phyloP scores from a whole-genome alignment of 2,888 invertebrate species.

The Dynastes tityus region DNA sequence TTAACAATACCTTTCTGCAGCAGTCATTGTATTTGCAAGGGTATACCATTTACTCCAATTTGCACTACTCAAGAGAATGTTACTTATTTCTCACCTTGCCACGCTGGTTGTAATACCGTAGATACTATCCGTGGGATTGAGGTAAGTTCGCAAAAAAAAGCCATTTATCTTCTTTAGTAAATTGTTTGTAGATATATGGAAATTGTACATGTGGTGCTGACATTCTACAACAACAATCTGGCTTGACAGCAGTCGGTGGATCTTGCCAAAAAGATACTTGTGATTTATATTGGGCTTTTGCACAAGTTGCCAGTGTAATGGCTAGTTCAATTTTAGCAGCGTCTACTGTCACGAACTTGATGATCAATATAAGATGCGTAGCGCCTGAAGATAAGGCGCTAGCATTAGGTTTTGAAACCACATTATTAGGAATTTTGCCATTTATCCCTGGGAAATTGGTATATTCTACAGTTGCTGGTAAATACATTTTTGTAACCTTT shows the following conservation, averaged over 20 bases:
- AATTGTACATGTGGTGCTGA: conserved; percentile 72
- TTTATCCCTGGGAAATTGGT: conserved; percentile 78
- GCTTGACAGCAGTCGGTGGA: conserved; percentile 70
- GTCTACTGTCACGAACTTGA: conserved; percentile 71
- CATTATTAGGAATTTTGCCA: conserved; percentile 73
- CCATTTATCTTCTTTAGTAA: too few relatives aligned
- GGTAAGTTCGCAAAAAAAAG: conserved; percentile 55
- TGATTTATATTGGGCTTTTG: conserved; percentile 71
- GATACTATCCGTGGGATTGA: conserved; percentile 69
- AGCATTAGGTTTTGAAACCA: conserved; percentile 75
- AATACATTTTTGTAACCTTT: conserved; percentile 19
- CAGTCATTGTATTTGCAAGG: conserved; percentile 73
- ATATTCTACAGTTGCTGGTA: conserved; percentile 76
- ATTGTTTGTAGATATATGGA: conserved; percentile 68
- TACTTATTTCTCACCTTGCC: conserved; percentile 82
- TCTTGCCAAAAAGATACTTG: conserved; percentile 73
- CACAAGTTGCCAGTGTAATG: conserved; percentile 62
- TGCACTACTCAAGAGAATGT: conserved; percentile 73
- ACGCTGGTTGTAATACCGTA: conserved; percentile 77
- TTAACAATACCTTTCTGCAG: conserved; percentile 73
- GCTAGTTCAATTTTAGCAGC: conserved; percentile 65
- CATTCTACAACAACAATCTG: conserved; percentile 58
- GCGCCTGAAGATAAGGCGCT: conserved; percentile 76
- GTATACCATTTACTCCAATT: conserved; percentile 76
- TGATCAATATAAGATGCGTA: conserved; percentile 74